Evolutionary conservation across 1,140 invertebrate genomes (phyloP), one percentile per base, ranked within the genome.

Genomic region (Scaptomyza pallida): DNA sequence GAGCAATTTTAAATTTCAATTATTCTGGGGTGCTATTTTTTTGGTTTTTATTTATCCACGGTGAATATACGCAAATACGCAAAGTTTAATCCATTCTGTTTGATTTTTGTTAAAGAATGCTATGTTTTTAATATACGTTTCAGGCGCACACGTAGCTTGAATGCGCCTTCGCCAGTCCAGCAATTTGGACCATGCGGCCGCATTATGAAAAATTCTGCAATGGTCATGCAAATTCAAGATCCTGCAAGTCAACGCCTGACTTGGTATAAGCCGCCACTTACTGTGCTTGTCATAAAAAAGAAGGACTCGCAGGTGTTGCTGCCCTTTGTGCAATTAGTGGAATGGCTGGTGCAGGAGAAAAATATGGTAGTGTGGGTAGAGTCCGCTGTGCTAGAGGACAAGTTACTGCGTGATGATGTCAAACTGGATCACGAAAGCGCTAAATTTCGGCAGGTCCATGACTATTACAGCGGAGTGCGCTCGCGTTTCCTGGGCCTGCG

Each of bases 211-310:
- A 98, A 97, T 92, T 97, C 97, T 5, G 96, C 96, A 15, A 97
- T 98, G 96, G 96, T 98, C 90, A 98, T 98, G 97, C 98, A 97
- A 89, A 98, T 99, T 88, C 98, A 98, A 92, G 98, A 99, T 93
- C 98, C 98, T 41, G 97, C 97, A 68, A 98, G 97, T 75, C 98
- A 99, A 92, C 94, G 97, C 78, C 92, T 99, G 82, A 98, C 96
- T 16, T 99, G 98, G 98, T 97, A 98, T 93, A 98, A 98, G 92
- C 96, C 97, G 41, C 98, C 98, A 0, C 93, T 98, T 12, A 97
- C 96, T 3, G 98, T 99, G 62, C 93, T 99, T 51, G 97, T 99
- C 26, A 98, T 99, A 90, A 98, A 99, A 92, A 99, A 99, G 92
- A 95, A 98, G 54, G 98, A 99, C 92, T 95, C 95, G 0, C 94